Evolutionary conservation across 2,888 invertebrate species (phyloP), one percentile per base, ranked within the genome.

Genomic region (Aradus depressus): DNA sequence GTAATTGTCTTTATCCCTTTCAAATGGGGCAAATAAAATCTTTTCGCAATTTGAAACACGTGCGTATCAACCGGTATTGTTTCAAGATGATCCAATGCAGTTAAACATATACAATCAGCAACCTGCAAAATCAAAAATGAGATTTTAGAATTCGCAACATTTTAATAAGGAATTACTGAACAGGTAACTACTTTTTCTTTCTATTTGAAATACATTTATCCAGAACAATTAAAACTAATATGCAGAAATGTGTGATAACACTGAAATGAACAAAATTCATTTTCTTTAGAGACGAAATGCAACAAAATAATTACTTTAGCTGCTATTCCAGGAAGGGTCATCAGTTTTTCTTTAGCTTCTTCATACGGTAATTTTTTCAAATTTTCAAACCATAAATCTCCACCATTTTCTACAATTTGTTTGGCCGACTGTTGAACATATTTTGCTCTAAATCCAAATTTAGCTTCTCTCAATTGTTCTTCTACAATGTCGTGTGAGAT

Each of bases 1-100:
- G 87, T 89, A 2, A 93, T 77, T 35, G 77, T 79, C 66, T 90
- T 91, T 56, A 78, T 75, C 26, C 76, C 75, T 32, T 71, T 69
- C 44, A 91, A 68, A 62, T 84, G 80, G 0, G 87, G 87, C 57
- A 89, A 68, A 64, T 95, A 93, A 61, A 80, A 75, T 52, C 78
- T 72, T 18, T 80, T 75, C 0, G 91, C 92, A 58, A 96, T 82
- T 71, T 93, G 88, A 67, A 83, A 89, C 22, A 97, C 88, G 64
- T 97, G 96, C 0, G 93, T 95, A 68, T 97, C 97, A 0, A 96
- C 84, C 1, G 97, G 96, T 45, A 97, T 77, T 0, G 92, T 81
- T 60, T 83, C 78, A 39, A 87, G 68, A 65, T 95, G 87, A 50
- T 84, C 82, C 45, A 97, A 66, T 0, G 93, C 91, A 95, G 97